Base-by-base conservation (phyloP, 2,888 invertebrate species). In the Thecophora atra region DNA sequence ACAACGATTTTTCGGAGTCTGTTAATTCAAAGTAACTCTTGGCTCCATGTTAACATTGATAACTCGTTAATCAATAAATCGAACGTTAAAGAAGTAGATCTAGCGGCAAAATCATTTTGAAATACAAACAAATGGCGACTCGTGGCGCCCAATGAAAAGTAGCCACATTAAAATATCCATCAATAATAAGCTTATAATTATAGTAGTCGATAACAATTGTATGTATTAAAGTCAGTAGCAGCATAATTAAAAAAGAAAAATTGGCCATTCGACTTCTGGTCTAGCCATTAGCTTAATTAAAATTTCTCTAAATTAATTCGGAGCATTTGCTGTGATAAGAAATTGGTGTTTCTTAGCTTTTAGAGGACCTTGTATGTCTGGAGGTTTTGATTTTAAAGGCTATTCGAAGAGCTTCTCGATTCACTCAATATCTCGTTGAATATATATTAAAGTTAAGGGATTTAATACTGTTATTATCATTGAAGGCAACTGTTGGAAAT, bases 271-370 rank as follows among this genome's bases (percentile, higher is more conserved):
- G 78, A 73, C 76, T 73, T 63, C 71, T 74, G 76, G 76, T 78
- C 79, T n/a, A n/a, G n/a, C 76, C 81, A 81, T 81, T 76, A 76
- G 73, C 66, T 71, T 78, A 79, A 80, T 80, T 79, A 79, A 78
- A 77, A 28, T 58, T 73, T 75, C 63, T 66, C 51, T 5, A 58
- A 63, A 63, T n/a, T 63, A 68, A 63, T 69, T 65, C 44, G 26
- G 28, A 19, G 44, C 62, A 70, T 71, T 71, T 58, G 58, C 58
- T 58, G 58, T 44, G 58, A 58, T 28, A n/a, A n/a, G n/a, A n/a
- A n/a, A n/a, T n/a, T n/a, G n/a, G n/a, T n/a, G n/a, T n/a, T n/a
- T n/a, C n/a, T n/a, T n/a, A n/a, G n/a, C n/a, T n/a, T n/a, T n/a
- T n/a, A n/a, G n/a, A n/a, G n/a, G n/a, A n/a, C n/a, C n/a, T n/a